A percentile compares a stretch with the other conserved stretches of the same genome.
Evolutionary conservation across 2,888 invertebrate species (phyloP).

Genomic region (Pyrrhopygopsis socrates): DNA sequence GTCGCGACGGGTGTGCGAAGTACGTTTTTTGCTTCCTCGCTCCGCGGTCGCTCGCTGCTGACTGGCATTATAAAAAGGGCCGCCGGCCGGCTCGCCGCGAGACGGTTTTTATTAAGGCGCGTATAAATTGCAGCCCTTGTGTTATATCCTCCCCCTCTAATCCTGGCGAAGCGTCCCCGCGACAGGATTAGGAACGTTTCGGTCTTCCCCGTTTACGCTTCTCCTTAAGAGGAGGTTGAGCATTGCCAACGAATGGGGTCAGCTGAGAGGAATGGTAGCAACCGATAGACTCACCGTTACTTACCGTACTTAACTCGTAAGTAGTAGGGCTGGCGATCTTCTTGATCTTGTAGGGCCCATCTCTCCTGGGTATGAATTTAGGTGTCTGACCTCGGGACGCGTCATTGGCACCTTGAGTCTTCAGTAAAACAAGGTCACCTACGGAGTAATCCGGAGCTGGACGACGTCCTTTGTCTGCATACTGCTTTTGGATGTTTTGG

Average conservation of each 20-base stretch:
- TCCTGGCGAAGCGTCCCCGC: background rate
- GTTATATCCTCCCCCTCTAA: conserved; percentile 3
- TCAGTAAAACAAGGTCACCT: background rate
- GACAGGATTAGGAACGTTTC: background rate
- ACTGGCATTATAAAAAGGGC: too few relatives aligned
- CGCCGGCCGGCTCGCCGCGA: too few relatives aligned
- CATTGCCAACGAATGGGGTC: background rate
- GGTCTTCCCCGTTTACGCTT: background rate
- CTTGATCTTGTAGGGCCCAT: background rate
- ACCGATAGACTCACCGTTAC: background rate
- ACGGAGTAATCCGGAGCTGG: background rate
- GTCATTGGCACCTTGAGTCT: background rate
- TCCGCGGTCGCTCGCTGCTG: too few relatives aligned
- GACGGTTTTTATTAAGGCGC: background rate
- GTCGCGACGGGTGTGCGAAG: too few relatives aligned
- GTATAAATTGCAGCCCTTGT: background rate
- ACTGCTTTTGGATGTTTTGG: background rate
- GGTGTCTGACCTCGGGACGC: background rate
- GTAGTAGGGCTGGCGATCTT: background rate
- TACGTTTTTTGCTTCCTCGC: too few relatives aligned
- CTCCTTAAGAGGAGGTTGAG: background rate
- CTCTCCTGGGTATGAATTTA: background rate
- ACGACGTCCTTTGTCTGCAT: background rate
- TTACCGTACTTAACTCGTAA: background rate
- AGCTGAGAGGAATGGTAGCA: background rate